These are phyloP conservation scores for Eulimnadia texana DNA, from an alignment of 1,140 invertebrate genomes.

Conservation along the genomic window DNA sequence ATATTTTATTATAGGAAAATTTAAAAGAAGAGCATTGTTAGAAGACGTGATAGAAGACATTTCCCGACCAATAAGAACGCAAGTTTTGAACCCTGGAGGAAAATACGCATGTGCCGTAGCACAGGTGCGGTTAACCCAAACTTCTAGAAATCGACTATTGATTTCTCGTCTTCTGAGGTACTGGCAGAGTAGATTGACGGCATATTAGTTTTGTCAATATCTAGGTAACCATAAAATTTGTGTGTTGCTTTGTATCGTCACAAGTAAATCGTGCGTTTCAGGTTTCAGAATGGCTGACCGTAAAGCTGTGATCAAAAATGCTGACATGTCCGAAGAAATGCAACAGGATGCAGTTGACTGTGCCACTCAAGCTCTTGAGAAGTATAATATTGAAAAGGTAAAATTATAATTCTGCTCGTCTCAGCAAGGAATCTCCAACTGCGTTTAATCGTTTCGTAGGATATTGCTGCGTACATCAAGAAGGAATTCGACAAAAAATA, in stretches of 20 bases:
- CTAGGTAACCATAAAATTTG: too few species aligned
- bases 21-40: too few species aligned
- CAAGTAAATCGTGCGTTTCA: too few species aligned
- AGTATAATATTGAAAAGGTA: slow-evolving; percentile 99
- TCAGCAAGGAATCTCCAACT: too few species aligned
- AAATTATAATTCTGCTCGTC: slow-evolving; percentile 12
- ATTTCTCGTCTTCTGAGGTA: not conserved
- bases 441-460: slow-evolving; percentile 39
- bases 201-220: too few species aligned
- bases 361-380: slow-evolving; percentile 95
- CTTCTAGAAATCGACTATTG: not conserved
- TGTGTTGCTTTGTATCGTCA: too few species aligned
- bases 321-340: slow-evolving; percentile 99
- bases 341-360: slow-evolving; percentile 99
- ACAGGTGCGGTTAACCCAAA: not conserved
- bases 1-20: too few species aligned
- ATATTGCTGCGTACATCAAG: slow-evolving; percentile 94
- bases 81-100: too few species aligned
- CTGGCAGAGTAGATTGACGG: too few species aligned
- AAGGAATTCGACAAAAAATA: slow-evolving; percentile 98
- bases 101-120: too few species aligned
- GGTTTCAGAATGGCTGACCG: slow-evolving; percentile 82
- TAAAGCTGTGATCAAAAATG: slow-evolving; percentile 99
- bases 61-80: not conserved
- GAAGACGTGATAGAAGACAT: not conserved